Conservation (phyloP, 2,113 vertebrate genomes). For the Aplodontia rufa region DNA sequence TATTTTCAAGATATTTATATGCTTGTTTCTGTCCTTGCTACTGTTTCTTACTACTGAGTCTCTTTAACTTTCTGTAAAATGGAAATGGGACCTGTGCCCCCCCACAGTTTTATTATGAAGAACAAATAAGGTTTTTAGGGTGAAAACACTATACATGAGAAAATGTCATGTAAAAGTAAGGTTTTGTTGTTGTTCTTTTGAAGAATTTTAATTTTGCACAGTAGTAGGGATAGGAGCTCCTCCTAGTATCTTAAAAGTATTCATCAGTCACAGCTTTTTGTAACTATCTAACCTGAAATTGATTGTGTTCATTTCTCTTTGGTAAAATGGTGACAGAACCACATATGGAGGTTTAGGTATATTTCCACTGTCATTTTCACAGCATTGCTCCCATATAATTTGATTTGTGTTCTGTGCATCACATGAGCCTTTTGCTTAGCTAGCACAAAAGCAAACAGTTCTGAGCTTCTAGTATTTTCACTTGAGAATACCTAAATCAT, state of each 20-base stretch:
- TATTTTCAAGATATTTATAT: background rate
- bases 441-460: slow-evolving; percentile 46
- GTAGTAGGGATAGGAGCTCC: background rate
- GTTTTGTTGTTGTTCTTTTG: slow-evolving; percentile 10
- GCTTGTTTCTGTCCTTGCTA: background rate
- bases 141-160: background rate
- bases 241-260: background rate
- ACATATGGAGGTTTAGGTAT: background rate
- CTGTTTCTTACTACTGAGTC: background rate
- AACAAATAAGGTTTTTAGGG: background rate
- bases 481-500: slow-evolving; percentile 57
- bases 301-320: background rate
- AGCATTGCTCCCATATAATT: background rate
- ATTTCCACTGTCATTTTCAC: background rate
- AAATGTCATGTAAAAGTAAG: slow-evolving; percentile 1
- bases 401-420: slow-evolving; percentile 54
- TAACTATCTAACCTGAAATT: slow-evolving; percentile 3
- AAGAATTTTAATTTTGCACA: background rate
- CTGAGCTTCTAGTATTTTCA: slow-evolving; percentile 35
- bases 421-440: slow-evolving; percentile 54
- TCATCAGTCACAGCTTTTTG: background rate
- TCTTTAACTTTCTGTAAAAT: slow-evolving; percentile 46
- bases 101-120: background rate
- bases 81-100: background rate
- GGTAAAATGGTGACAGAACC: background rate